Evolutionary conservation across 2,797 vertebrate species (phyloP), one percentile per base, ranked within the genome.

Genomic region (Neomorphus geoffroyi): DNA sequence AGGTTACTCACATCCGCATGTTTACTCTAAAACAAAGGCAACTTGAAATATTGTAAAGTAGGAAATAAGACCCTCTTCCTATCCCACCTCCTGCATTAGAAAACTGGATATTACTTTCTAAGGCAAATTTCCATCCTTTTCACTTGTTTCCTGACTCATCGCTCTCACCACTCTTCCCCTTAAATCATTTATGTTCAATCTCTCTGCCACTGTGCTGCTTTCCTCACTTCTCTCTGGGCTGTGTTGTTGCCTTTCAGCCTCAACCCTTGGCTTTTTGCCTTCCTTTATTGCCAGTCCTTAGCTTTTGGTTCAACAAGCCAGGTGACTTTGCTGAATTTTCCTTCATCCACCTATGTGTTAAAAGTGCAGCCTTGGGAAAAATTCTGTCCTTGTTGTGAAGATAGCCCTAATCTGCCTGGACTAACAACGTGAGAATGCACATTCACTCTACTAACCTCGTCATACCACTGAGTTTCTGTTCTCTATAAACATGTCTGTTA

Each of bases 121-220:
- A 85, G 67, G 53, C 60, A 77, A 71, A 94, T 87, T 87, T 77
- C 57, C 53, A 74, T 62, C 56, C 48, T 93, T 82, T 70, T 50
- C n/a, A 18, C 67, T 91, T 46, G 1, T 80, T 95, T 87, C 39
- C 60, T 85, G 74, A n/a, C 71, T 87, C 71, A 81, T 51, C 64
- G 46, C 22, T 81, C 65, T 66, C 71, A 51, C 24, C 0, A 1
- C 60, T 77, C 69, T 86, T 84, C 62, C 73, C 43, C 12, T 92
- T 85, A 81, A 94, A 91, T 91, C 78, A 85, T 95, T 91, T 77
- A 85, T 64, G n/a, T 48, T 77, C 89, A 60, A 73, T 53, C 39
- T 75, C 58, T 72, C 53, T 66, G 37, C 56, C 46, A 33, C 60
- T 51, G 39, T 7, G 32, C 72, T 71, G 58, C 50, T 90, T 75